Evolutionary conservation across 2,888 invertebrate species (phyloP), one percentile per base, ranked within the genome.

Genomic region (Nymphalis c-album): DNA sequence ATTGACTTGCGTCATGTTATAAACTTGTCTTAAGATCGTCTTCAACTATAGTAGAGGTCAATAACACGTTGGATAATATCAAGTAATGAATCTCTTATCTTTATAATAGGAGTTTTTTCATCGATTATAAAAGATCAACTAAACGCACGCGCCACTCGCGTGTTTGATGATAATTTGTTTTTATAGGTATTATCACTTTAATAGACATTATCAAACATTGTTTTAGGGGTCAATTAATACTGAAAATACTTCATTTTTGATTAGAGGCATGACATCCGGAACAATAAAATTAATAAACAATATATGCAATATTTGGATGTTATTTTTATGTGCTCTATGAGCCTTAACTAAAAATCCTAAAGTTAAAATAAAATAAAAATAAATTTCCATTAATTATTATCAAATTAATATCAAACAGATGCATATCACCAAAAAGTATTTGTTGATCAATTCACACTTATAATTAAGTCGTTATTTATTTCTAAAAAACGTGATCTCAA

Each of bases 21-120:
- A n/a, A 26, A n/a, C 50, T 64, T 51, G 48, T 64, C 50, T 60
- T 45, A 10, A 59, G 35, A 64, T 51, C 51, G 8, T 22, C 48
- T 50, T 48, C 22, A 55, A 31, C 13, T 40, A 60, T 55, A 45
- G 63, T 50, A 64, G 60, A 60, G 67, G 63, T 64, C 57, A 67
- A 62, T 61, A 64, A 64, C 67, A 61, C 40, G 35, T 46, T 60
- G 35, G 22, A 31, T 65, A 40, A 20, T 40, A 59, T 45, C 40
- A 22, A 18, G 16, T 55, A 55, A 31, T 31, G 6, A 17, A 55
- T 55, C 53, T 55, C 16, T 55, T 22, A 55, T 55, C 53, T n/a
- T 7, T 31, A 55, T 55, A 7, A 31, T 55, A n/a, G 1, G 2
- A 8, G 2, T n/a, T 7, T 55, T 26, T 31, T 31, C 6, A 55